Evolutionary conservation across 2,113 vertebrate genomes (phyloP), one percentile per base, ranked within the genome.

Genomic region (Hirundichthys speculiger): DNA sequence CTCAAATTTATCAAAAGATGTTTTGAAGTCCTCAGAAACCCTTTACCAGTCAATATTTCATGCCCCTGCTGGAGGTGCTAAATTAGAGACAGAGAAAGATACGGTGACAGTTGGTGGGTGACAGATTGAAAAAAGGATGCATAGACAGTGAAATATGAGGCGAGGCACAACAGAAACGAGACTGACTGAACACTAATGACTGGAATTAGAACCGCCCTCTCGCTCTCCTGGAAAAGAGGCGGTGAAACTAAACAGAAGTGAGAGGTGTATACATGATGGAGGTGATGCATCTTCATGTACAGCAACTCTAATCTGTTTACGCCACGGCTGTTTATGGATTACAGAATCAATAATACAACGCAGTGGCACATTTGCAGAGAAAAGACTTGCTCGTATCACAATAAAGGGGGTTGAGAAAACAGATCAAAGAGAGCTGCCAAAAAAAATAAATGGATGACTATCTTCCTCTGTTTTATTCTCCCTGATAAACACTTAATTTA

Each of bases 41-140:
- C 48, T 25, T n/a, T 53, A 66, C 75, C 54, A 78, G 78, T 78
- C 73, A 48, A 83, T 69, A 73, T 40, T 39, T 77, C 42, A 52
- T 59, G 34, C 15, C 45, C 62, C 76, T 55, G 46, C 60, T 58
- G 40, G 61, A 59, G 49, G 53, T 56, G 19, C 24, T n/a, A 43
- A 64, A 69, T 59, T 34, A 57, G 39, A 69, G 30, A 61, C n/a
- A 58, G 34, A 55, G 9, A 39, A 47, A 64, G 41, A 73, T 42
- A 3, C 16, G 19, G 20, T 15, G 13, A 43, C 16, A 24, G 20
- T 61, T 68, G 64, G 45, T 59, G 24, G 3, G 27, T 27, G 64
- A 48, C 21, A 59, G 40, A 30, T 53, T 65, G 39, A 21, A 51
- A 42, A 64, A 53, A 40, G 65, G n/a, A 63, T 34, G 50, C 6